Conservation (phyloP, 2,888 invertebrate species). For the Melanostoma scalare region DNA sequence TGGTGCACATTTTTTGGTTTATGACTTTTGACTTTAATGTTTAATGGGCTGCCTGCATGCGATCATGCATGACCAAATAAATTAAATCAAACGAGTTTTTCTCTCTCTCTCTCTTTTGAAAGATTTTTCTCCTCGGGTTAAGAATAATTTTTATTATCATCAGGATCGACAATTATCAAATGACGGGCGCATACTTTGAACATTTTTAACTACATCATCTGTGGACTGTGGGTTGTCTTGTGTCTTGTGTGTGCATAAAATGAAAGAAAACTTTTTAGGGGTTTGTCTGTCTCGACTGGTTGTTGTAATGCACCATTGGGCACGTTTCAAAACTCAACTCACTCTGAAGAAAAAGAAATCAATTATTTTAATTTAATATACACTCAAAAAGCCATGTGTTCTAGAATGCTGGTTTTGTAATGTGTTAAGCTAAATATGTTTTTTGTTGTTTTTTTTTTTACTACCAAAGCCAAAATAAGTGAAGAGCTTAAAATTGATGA, state of each 20-base stretch:
- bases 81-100: constrained; percentile 27
- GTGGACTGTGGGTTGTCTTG: constrained; percentile 8
- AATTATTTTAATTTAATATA: constrained; percentile 43
- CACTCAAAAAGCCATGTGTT: constrained; percentile 30
- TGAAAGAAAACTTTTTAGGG: constrained; percentile 4
- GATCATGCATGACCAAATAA: constrained; percentile 56
- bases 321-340: constrained; percentile 21
- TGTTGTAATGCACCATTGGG: constrained; percentile 49
- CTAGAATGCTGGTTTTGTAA: constrained; percentile 21
- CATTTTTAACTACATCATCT: constrained; percentile 52
- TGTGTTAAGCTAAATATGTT: constrained; percentile 22
- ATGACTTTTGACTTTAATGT: constrained; percentile 50
- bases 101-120: constrained; percentile 24
- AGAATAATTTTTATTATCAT: constrained; percentile 33
- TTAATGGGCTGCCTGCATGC: constrained; percentile 57
- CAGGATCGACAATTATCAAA: constrained; percentile 25
- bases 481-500: constrained; percentile 62
- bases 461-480: constrained; percentile 10
- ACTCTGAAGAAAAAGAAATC: constrained; percentile 38
- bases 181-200: constrained; percentile 31
- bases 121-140: constrained; percentile 8
- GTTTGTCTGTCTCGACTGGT: constrained; percentile 6
- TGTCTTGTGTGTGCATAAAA: background rate
- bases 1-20: background rate
- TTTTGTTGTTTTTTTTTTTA: background rate